Evolutionary conservation across 2,113 vertebrate genomes (phyloP), one percentile per base, ranked within the genome.

Genomic region (Smithornis capensis): DNA sequence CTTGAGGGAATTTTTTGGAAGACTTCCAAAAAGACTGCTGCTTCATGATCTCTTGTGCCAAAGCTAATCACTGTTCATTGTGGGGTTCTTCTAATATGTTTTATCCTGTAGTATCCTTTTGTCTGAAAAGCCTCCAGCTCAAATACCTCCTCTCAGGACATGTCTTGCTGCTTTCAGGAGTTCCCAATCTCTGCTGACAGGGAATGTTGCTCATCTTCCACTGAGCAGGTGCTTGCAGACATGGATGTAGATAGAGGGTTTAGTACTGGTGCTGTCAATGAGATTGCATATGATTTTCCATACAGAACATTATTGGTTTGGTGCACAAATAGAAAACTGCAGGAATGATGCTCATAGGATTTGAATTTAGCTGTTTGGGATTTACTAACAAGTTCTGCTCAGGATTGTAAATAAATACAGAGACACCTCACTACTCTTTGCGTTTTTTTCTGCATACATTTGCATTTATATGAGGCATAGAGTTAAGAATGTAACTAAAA

Each of bases 1-100:
- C 44, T 89, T 79, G 81, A 89, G 74, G 71, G 70, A 87, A 80
- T 91, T 94, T 91, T 87, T 85, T 92, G 84, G 84, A 94, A 92
- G 70, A 45, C 55, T 95, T 91, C 82, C 62, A 40, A 9, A 40
- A 40, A 40, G 40, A 40, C 40, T 96, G 49, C 74, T 91, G 40
- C 78, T 87, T 89, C 70, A 42, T 87, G 68, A 84, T 77, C 67
- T 94, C 59, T 80, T 62, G 49, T 84, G 73, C 63, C 81, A 87
- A 75, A 60, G 22, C 86, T 80, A 84, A 64, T 87, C 7, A 7
- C 40, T 84, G 33, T 84, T 92, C 45, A 71, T 31, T 35, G 12
- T 53, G 81, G 62, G 52, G 49, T 29, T 89, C 49, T 77, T 62
- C 57, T 85, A 64, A 84, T 55, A 9, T 78, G 9, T 62, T 79